These are phyloP conservation scores for Psittacus erithacus DNA, from an alignment of 2,113 vertebrate genomes.

Conservation along the genomic window DNA sequence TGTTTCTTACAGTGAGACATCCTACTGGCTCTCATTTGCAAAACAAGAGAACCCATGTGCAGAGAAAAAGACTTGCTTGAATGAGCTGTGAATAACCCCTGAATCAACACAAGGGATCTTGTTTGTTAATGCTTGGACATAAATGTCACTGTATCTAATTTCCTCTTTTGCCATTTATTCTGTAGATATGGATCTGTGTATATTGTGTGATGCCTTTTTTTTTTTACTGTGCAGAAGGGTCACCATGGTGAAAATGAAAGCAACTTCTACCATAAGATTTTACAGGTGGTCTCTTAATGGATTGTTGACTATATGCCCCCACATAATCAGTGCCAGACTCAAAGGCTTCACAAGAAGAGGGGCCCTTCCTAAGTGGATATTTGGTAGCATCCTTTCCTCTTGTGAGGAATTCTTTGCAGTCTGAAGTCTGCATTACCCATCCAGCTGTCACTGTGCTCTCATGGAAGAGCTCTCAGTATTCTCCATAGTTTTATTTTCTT, in stretches of 20 bases:
- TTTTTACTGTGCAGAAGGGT: not conserved
- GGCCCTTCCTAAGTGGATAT: not conserved
- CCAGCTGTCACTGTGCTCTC: not conserved
- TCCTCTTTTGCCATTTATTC: conserved; percentile 18
- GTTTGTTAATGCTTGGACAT: not conserved
- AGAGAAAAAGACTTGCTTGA: not conserved
- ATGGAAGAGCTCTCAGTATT: not conserved
- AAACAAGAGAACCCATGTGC: not conserved
- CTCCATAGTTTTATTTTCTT: not conserved
- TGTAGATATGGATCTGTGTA: conserved; percentile 47
- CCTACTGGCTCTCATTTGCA: not conserved
- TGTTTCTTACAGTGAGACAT: not conserved
- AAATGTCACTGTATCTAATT: not conserved
- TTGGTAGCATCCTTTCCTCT: not conserved
- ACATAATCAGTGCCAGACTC: not conserved
- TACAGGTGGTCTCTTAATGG: not conserved
- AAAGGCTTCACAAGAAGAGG: not conserved
- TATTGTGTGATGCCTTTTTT: not conserved
- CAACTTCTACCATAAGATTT: not conserved
- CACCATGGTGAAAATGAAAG: not conserved
- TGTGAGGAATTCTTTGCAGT: not conserved
- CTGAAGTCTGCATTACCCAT: not conserved
- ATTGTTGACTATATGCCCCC: not conserved
- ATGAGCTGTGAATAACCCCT: not conserved
- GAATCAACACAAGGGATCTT: not conserved